Base-by-base conservation (phyloP, 2,888 invertebrate species). In the Athalia circularis region DNA sequence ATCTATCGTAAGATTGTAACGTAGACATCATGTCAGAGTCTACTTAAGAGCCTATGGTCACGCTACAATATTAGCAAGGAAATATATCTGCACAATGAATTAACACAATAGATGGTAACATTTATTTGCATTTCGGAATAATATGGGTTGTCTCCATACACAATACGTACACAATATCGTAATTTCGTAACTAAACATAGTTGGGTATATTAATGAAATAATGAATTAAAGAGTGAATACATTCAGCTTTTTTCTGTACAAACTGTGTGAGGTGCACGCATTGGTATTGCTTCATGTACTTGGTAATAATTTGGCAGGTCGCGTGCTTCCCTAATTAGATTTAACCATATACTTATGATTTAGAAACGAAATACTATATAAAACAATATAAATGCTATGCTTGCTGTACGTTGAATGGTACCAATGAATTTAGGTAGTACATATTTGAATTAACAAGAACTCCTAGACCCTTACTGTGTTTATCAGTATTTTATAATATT, bases 51-150 rank as follows among this genome's bases (percentile, higher is more conserved):
- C 29, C 29, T 29, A 29, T 29, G 2, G 29, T 29, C 29, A 29
- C 29, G 29, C 29, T 29, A 29, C 29, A 2, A 29, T 29, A 29
- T 29, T 29, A 29, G 5, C n/a, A 15, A 50, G 11, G 11, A 11
- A 43, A 70, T 8, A 54, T 43, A 47, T 13, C 13, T 43, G 6
- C 65, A 65, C 7, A 67, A 67, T 9, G 5, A 65, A n/a, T 84
- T 85, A 86, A 87, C 86, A 86, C 84, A 85, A 86, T 86, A 85
- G 85, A 86, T 85, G 84, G 84, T 87, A 86, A 86, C 85, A 86
- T 87, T 87, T 87, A 86, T 86, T 86, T 87, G 83, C 83, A 85
- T 83, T 84, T 85, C 83, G 80, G 83, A 82, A 80, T 86, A 84
- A 72, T 74, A 74, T 50, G 83, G 81, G 43, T 52, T 59, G 48